A percentile compares a stretch with the other conserved stretches of the same genome.
These are phyloP conservation scores for Arremon brunneinucha DNA, from an alignment of 2,797 vertebrate genomes.

Conservation along the genomic window DNA sequence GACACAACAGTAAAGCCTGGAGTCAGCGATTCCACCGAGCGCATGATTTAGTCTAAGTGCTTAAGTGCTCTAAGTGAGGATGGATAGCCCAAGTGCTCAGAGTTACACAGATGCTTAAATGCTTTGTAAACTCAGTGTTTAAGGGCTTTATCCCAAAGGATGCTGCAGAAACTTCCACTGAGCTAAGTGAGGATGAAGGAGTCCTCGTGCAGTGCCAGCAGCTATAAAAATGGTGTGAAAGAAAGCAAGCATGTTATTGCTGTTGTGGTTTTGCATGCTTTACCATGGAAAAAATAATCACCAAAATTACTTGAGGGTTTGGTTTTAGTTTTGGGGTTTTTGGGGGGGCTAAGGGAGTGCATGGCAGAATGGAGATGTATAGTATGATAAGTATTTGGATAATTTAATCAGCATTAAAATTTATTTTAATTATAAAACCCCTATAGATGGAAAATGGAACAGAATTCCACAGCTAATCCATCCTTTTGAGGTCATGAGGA, in stretches of 20 bases:
- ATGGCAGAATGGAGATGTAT: accelerated
- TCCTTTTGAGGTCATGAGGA: neutral
- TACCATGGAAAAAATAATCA: neutral
- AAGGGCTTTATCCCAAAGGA: constrained; percentile 28
- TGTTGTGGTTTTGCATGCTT: neutral
- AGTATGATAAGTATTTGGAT: neutral
- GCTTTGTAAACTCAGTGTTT: neutral
- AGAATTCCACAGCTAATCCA: neutral
- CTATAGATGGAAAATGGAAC: neutral
- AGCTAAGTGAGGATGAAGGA: neutral
- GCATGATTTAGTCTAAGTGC: constrained; percentile 34
- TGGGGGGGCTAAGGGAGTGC: accelerated
- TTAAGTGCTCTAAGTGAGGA: constrained; percentile 30
- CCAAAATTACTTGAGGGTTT: neutral
- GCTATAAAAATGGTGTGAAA: neutral
- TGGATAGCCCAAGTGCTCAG: neutral
- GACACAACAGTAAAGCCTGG: neutral
- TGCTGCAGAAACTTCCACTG: neutral
- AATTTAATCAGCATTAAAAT: neutral
- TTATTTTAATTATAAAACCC: neutral
- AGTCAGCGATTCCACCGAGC: neutral
- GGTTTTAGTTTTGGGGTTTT: neutral
- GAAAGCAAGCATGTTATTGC: neutral
- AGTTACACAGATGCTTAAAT: constrained; percentile 37
- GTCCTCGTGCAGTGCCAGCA: neutral